Conservation (phyloP, 2,797 vertebrate species). For the Thalassophryne amazonica region DNA sequence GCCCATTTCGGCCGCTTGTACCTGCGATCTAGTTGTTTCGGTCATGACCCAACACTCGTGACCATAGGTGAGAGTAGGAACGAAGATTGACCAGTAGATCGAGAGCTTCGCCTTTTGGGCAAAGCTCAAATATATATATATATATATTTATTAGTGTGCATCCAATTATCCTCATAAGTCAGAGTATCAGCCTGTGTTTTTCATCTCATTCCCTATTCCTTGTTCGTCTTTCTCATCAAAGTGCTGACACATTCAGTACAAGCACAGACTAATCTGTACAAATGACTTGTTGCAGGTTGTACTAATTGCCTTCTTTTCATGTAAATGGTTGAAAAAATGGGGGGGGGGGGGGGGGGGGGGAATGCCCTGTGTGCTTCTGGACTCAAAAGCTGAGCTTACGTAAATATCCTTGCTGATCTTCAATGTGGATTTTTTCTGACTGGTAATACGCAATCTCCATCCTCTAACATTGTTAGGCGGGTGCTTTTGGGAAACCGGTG, state of each 20-base stretch:
- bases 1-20: too few relatives aligned
- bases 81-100: too few relatives aligned
- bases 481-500: constrained; percentile 40
- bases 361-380: constrained; percentile 9
- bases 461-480: constrained; percentile 52
- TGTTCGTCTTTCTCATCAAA: not conserved
- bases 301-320: constrained; percentile 53
- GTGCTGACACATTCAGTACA: not conserved
- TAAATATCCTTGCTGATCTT: constrained; percentile 27
- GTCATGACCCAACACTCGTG: too few relatives aligned
- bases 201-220: not conserved
- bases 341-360: constrained; percentile 5
- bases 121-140: too few relatives aligned
- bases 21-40: too few relatives aligned
- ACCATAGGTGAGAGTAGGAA: too few relatives aligned
- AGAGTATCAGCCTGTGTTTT: too few relatives aligned
- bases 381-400: constrained; percentile 25
- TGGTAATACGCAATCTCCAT: constrained; percentile 49
- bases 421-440: constrained; percentile 33
- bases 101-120: too few relatives aligned
- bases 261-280: constrained; percentile 35
- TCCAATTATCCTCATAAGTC: too few relatives aligned
- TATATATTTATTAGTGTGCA: too few relatives aligned
- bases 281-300: constrained; percentile 36
- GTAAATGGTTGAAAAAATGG: constrained; percentile 50